Base-by-base conservation (phyloP, 2,888 invertebrate genomes). In the Herminia tarsipennalis region DNA sequence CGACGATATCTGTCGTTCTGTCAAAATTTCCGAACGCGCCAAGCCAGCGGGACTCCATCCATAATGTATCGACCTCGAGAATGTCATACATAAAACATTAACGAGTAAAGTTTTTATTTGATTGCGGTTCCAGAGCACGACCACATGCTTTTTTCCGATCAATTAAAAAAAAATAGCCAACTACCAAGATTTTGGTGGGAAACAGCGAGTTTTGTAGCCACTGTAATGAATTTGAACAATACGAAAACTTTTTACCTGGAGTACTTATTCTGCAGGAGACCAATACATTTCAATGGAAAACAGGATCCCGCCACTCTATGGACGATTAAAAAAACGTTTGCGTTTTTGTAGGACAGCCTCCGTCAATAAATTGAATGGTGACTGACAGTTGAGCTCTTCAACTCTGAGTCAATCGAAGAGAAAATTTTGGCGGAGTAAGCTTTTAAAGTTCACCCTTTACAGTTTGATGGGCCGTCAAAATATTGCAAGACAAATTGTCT, bases 21-120 rank as follows among this genome's bases (percentile, higher is more conserved):
- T 88, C 89, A 84, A 88, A 89, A 88, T 88, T 86, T 84, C 66
- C 41, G 77, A 84, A 78, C 80, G 75, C 74, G 70, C 78, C 69
- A 72, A 77, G 76, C 70, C 88, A 86, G 87, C 88, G 80, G 88
- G 84, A 72, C 68, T 70, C 86, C 87, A 90, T 89, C 82, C 87
- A 91, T 90, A 78, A 89, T 90, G 88, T 83, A 90, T 88, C 70
- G 81, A 70, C 76, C 66, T 73, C 78, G 74, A 66, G 79, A 80
- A 82, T 77, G 69, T 82, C 80, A 90, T 90, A 86, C 87, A 91
- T 90, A 85, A 90, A 86, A 88, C 89, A 91, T 91, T 84, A 84
- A 86, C 86, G 81, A 84, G 87, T 84, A 84, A 77, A 55, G 81
- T 90, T 91, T 89, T 90, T 90, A 88, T 88, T 86, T 87, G 86